Evolutionary conservation across 2,888 invertebrate genomes (phyloP).

Genomic region (Protonemura montana): DNA sequence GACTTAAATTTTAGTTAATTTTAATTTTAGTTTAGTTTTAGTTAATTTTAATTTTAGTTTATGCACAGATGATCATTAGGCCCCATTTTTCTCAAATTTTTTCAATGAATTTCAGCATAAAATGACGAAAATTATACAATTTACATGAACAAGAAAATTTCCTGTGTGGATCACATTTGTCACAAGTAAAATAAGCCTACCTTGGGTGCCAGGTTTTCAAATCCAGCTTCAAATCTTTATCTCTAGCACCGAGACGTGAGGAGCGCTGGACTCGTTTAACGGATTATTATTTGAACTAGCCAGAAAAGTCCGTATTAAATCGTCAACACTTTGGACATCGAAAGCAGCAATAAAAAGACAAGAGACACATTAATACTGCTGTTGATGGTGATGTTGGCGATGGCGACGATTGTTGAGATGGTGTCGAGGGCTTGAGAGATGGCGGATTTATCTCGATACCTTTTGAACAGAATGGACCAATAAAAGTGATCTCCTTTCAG

Average conservation of each 20-base stretch:
- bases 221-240: background rate
- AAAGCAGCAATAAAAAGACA: background rate
- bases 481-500: background rate
- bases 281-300: background rate
- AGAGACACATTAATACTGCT: background rate
- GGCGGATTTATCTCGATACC: background rate
- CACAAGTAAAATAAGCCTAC: background rate
- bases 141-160: too few species aligned
- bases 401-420: background rate
- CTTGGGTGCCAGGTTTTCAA: background rate
- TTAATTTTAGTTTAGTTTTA: too few species aligned
- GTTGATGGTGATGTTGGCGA: background rate
- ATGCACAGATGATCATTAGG: too few species aligned
- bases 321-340: background rate
- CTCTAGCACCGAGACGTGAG: background rate
- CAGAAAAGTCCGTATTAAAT: background rate
- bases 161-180: background rate
- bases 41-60: too few species aligned
- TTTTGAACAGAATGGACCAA: background rate
- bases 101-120: too few species aligned
- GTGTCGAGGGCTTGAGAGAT: background rate
- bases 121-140: too few species aligned
- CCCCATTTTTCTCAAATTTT: too few species aligned
- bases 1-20: too few species aligned
- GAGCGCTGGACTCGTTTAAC: background rate